Evolutionary conservation across 2,113 vertebrate genomes (phyloP).

Genomic region (Phrynosoma platyrhinos): DNA sequence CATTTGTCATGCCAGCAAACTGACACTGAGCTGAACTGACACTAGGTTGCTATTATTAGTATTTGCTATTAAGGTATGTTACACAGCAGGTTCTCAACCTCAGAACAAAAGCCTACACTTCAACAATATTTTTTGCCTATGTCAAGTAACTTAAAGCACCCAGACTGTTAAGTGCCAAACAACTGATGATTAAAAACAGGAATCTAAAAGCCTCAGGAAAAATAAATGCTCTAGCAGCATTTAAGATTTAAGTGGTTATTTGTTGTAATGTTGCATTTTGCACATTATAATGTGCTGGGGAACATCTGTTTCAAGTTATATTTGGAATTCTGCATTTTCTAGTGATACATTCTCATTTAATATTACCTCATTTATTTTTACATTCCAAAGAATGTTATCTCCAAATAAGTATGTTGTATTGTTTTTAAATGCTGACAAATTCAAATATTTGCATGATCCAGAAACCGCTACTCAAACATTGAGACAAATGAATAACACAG

Average conservation of each 20-base stretch:
- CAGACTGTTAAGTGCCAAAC: constrained; percentile 24
- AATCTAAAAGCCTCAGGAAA: constrained; percentile 7
- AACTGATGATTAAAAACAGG: constrained; percentile 18
- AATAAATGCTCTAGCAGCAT: constrained; percentile 5
- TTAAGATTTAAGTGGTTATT: not conserved
- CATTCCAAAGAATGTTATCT: constrained; percentile 48
- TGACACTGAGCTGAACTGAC: not conserved
- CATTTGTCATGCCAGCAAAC: not conserved
- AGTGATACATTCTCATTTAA: not conserved
- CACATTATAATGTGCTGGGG: not conserved
- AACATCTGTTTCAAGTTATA: constrained; percentile 10
- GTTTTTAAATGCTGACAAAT: constrained; percentile 42
- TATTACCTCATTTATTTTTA: not conserved
- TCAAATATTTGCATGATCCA: constrained; percentile 32
- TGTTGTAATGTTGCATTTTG: not conserved
- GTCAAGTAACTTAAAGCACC: not conserved
- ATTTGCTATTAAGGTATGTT: constrained; percentile 19
- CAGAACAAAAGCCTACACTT: not conserved
- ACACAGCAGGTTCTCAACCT: not conserved
- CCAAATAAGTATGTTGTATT: constrained; percentile 31
- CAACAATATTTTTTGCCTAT: constrained; percentile 20
- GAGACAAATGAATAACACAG: not conserved
- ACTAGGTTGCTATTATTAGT: not conserved
- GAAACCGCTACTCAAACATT: constrained; percentile 40
- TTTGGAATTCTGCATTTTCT: not conserved